phyloP scores from a whole-genome alignment of 2,888 invertebrate genomes.

The Eupithecia vulgata region DNA sequence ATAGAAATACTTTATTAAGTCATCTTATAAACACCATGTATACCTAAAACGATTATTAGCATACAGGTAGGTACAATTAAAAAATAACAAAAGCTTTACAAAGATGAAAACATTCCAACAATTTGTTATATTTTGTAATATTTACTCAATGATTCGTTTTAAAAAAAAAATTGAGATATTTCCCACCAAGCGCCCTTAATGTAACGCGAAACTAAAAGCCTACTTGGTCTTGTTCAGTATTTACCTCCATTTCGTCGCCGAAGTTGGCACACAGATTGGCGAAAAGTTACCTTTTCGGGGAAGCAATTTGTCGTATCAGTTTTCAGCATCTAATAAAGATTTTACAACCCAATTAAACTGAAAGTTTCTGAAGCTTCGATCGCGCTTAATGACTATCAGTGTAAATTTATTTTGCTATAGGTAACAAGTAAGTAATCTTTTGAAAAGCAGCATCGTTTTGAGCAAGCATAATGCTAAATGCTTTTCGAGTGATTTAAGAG shows the following conservation, averaged over 20 bases:
- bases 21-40: too few relatives aligned
- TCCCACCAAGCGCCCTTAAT: neutral
- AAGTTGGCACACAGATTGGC: constrained; percentile 7
- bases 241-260: neutral
- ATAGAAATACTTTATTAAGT: too few relatives aligned
- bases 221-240: neutral
- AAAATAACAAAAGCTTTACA: too few relatives aligned
- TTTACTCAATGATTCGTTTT: too few relatives aligned
- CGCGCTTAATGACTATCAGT: constrained; percentile 4
- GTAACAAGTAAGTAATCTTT: neutral
- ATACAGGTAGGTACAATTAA: too few relatives aligned
- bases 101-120: too few relatives aligned
- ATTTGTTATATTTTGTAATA: too few relatives aligned
- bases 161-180: too few relatives aligned
- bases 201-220: neutral
- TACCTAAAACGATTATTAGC: too few relatives aligned
- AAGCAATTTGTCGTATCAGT: constrained; percentile 15
- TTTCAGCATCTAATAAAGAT: constrained; percentile 19
- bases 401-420: neutral
- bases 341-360: constrained; percentile 10
- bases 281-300: constrained; percentile 7
- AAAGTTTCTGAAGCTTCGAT: constrained; percentile 17
- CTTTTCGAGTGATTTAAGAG: too few relatives aligned
- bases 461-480: neutral
- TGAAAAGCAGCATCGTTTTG: neutral